A percentile compares a stretch with the other conserved stretches of the same genome.
Conservation (phyloP, 2,888 invertebrate species). For the Elysia crispata region DNA sequence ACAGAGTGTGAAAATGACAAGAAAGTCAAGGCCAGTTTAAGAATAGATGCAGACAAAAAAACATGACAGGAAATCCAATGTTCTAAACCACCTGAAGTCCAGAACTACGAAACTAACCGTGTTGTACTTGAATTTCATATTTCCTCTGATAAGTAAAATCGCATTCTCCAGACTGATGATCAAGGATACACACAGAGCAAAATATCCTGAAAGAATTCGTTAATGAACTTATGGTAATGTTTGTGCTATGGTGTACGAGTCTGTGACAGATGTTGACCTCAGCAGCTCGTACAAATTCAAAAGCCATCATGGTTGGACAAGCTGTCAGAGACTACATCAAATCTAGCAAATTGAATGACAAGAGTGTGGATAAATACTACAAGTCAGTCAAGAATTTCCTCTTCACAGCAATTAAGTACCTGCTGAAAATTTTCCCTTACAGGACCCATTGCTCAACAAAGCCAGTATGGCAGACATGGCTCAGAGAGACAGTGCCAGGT, state of each 20-base stretch:
- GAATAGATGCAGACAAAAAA: not conserved
- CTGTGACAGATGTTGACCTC: conserved; percentile 90
- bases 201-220: not conserved
- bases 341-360: no score
- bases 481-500: no score
- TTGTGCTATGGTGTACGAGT: conserved; percentile 76
- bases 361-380: no score
- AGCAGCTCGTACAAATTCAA: no score
- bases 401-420: no score
- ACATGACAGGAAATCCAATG: not conserved
- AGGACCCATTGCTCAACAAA: no score
- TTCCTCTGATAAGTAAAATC: not conserved
- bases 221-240: not conserved
- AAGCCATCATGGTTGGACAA: no score
- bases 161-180: not conserved
- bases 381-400: no score
- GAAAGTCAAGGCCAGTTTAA: not conserved
- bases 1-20: not conserved
- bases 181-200: not conserved
- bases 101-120: not conserved
- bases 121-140: not conserved
- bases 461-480: no score
- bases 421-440: no score
- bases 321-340: no score
- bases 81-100: not conserved